phyloP scores from a whole-genome alignment of 1,140 invertebrate genomes.

The Neoseiulus cucumeris region DNA sequence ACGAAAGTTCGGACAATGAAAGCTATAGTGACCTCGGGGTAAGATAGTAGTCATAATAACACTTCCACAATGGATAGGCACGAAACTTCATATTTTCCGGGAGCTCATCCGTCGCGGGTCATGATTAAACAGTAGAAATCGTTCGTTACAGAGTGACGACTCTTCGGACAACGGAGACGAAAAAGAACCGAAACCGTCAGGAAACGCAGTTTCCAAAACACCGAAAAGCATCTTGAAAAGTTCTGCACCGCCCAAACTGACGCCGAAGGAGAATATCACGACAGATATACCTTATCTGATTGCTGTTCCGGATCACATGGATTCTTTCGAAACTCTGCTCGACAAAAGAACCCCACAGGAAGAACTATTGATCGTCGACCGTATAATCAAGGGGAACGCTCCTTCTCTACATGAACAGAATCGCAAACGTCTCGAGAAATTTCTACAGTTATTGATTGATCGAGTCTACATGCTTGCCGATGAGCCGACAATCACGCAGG shows the following conservation, averaged over 20 bases:
- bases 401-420: slow-evolving; percentile 50
- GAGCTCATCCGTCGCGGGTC: no score
- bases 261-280: slow-evolving; percentile 33
- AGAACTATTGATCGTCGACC: slow-evolving; percentile 47
- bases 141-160: no score
- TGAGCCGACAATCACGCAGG: slow-evolving; percentile 23
- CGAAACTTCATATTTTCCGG: no score
- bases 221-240: no score
- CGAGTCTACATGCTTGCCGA: slow-evolving; percentile 43
- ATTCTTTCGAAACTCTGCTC: slow-evolving; percentile 39
- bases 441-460: slow-evolving; percentile 52
- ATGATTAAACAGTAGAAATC: no score
- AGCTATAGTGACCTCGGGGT: slow-evolving; percentile 12
- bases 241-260: no score
- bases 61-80: no score
- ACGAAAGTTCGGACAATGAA: slow-evolving; percentile 20
- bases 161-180: no score
- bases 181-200: no score
- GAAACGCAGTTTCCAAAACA: no score
- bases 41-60: no score
- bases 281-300: slow-evolving; percentile 40
- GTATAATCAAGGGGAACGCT: slow-evolving; percentile 67
- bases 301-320: slow-evolving; percentile 41
- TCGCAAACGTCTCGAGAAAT: slow-evolving; percentile 45
- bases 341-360: slow-evolving; percentile 34